Evolutionary conservation across 1,140 invertebrate species (phyloP).

Genomic region (Dendrolimus kikuchii): DNA sequence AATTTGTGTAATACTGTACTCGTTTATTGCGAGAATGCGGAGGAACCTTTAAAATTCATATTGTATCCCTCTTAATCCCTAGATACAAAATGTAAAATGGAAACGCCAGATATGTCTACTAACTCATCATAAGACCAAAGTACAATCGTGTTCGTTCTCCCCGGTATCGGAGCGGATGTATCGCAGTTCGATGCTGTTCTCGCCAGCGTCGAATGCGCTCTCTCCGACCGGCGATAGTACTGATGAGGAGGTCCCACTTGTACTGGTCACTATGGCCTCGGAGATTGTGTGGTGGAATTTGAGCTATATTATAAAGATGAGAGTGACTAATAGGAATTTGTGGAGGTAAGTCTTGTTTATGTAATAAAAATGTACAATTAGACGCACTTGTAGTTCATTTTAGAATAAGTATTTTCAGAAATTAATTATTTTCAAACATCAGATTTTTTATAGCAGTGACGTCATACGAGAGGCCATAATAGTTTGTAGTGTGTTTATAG

Average conservation of each 20-base stretch:
- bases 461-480: no score
- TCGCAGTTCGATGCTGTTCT: constrained; percentile 14
- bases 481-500: no score
- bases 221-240: constrained; percentile 11
- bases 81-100: constrained; percentile 55
- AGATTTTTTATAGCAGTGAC: no score
- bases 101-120: constrained; percentile 39
- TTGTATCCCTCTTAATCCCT: constrained; percentile 7
- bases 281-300: constrained; percentile 64
- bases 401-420: no score
- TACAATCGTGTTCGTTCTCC: constrained; percentile 53
- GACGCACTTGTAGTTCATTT: no score
- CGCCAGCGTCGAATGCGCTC: constrained; percentile 2
- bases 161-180: constrained; percentile 33
- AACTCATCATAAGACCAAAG: constrained; percentile 49
- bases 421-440: no score
- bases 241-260: constrained; percentile 40
- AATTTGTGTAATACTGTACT: no score
- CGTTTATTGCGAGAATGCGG: no score
- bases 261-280: constrained; percentile 48
- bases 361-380: background rate
- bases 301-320: constrained; percentile 32
- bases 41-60: no score
- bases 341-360: constrained; percentile 29
- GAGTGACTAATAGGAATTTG: constrained; percentile 18